Evolutionary conservation across 2,113 vertebrate genomes (phyloP).

Genomic region (Bolborhynchus lineola): DNA sequence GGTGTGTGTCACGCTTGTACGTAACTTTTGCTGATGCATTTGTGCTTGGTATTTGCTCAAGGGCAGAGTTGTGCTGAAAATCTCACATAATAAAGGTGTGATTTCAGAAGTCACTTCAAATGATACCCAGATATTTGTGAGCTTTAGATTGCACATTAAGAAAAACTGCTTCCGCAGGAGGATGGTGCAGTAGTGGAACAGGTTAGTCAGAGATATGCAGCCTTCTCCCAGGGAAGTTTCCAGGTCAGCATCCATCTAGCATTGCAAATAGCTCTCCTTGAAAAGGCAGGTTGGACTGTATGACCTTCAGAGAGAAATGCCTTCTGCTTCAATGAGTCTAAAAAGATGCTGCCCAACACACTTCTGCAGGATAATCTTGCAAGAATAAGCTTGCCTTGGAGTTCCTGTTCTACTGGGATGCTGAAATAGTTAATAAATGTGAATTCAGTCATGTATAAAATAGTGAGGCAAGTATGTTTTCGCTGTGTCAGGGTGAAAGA

Average conservation of each 20-base stretch:
- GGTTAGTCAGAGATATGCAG: not conserved
- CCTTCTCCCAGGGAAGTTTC: not conserved
- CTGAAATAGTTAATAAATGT: not conserved
- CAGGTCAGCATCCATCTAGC: not conserved
- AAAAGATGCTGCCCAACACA: not conserved
- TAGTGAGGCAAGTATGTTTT: not conserved
- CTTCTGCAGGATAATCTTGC: not conserved
- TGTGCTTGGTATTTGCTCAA: not conserved
- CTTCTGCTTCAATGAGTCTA: not conserved
- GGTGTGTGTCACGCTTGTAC: not conserved
- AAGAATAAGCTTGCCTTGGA: not conserved
- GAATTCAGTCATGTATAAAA: not conserved
- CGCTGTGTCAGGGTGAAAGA: not conserved
- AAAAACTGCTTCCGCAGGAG: not conserved
- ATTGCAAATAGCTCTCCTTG: not conserved
- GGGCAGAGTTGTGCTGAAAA: not conserved
- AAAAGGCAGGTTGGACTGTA: not conserved
- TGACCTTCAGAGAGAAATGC: not conserved
- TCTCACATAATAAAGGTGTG: not conserved
- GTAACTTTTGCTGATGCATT: not conserved
- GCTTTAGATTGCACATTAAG: not conserved
- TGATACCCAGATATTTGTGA: not conserved
- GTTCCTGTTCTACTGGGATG: not conserved
- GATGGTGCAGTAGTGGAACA: not conserved
- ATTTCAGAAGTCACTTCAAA: slow-evolving; percentile 2